Evolutionary conservation across 2,113 vertebrate genomes (phyloP).

Genomic region (Phalacrocorax brasilianus): DNA sequence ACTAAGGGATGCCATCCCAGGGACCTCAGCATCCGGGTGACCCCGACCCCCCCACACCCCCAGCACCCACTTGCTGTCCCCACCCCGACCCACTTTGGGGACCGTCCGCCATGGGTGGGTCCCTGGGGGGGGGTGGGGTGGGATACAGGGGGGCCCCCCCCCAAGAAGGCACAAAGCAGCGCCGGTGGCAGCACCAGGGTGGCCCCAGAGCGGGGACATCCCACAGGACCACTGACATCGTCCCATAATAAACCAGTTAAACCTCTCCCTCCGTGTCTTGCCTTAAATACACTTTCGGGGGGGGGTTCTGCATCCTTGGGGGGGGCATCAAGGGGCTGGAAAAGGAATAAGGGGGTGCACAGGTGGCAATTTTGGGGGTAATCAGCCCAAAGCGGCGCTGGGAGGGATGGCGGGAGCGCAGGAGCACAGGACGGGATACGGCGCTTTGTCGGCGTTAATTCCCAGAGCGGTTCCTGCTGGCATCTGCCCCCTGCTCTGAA

Average conservation of each 20-base stretch:
- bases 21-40: background rate
- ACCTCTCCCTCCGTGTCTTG: background rate
- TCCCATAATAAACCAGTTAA: background rate
- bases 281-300: background rate
- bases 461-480: too few relatives aligned
- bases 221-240: too few relatives aligned
- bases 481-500: too few relatives aligned
- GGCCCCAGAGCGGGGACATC: too few relatives aligned
- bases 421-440: too few relatives aligned
- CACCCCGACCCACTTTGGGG: background rate
- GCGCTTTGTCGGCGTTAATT: too few relatives aligned
- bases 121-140: too few relatives aligned
- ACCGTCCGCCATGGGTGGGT: background rate
- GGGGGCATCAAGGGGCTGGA: background rate
- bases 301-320: background rate
- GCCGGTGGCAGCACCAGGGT: background rate
- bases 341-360: background rate
- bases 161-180: too few relatives aligned
- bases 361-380: background rate
- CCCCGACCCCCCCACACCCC: background rate
- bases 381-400: background rate
- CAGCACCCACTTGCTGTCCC: background rate
- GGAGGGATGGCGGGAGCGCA: background rate
- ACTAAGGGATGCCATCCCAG: background rate
- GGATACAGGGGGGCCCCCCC: background rate